Percentiles rank a stretch among this genome's conserved stretches.
phyloP scores from a whole-genome alignment of 2,113 vertebrate species.

The Rhineura floridana region DNA sequence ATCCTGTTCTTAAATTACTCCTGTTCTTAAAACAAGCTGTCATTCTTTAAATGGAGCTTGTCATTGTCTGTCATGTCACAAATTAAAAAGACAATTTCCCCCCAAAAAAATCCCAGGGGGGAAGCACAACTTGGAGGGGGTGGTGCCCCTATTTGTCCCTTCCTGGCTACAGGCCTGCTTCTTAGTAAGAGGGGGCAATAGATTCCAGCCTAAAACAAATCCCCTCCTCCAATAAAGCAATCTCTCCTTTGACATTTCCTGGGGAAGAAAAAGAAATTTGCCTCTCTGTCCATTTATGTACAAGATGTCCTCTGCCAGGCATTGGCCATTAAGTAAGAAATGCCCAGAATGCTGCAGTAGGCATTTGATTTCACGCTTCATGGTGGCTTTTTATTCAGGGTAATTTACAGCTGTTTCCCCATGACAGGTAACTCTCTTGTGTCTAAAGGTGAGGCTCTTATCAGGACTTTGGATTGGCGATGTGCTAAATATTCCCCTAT shows the following conservation, averaged over 20 bases:
- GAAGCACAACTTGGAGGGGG: no score
- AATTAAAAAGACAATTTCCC: no score
- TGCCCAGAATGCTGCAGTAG: neutral
- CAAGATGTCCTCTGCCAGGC: conserved; percentile 4
- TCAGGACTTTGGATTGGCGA: neutral
- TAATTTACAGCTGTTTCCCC: conserved; percentile 29
- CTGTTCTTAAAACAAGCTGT: no score
- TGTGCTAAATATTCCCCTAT: neutral
- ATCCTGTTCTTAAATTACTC: no score
- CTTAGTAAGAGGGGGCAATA: neutral
- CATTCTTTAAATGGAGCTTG: no score
- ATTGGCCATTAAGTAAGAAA: neutral
- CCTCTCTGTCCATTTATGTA: fast-evolving
- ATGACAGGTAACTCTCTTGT: neutral
- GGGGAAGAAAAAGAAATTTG: neutral
- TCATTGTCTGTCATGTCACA: no score
- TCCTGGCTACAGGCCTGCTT: no score
- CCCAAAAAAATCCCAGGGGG: no score
- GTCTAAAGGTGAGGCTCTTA: conserved; percentile 14
- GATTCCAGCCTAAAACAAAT: neutral
- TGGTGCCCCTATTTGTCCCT: no score
- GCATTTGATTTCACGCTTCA: conserved; percentile 41
- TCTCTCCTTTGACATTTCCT: neutral
- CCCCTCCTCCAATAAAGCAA: neutral
- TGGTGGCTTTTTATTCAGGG: neutral